Evolutionary conservation across 1,140 invertebrate species (phyloP).

Genomic region (Alviniconcha marisindica): DNA sequence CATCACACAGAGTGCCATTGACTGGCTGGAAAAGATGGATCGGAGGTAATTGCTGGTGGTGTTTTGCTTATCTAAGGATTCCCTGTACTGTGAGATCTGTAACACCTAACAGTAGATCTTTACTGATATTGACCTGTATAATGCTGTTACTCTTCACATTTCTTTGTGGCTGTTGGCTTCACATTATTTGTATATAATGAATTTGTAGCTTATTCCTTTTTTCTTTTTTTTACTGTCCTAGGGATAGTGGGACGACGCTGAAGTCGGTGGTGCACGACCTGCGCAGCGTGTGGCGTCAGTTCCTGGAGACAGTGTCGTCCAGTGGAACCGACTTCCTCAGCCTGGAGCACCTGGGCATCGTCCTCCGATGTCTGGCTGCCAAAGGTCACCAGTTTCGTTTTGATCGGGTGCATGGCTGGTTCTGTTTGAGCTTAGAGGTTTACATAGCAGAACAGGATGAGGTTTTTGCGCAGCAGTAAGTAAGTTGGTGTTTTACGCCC

Average conservation of each 20-base stretch:
- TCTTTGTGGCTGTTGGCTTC: too few species aligned
- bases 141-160: too few species aligned
- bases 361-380: slow-evolving; percentile 59
- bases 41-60: neutral
- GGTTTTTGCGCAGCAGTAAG: too few species aligned
- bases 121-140: neutral
- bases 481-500: too few species aligned
- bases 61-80: neutral
- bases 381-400: slow-evolving; percentile 40
- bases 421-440: neutral
- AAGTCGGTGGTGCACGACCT: slow-evolving; percentile 56
- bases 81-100: too few species aligned
- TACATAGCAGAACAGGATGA: too few species aligned
- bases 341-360: slow-evolving; percentile 69
- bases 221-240: neutral
- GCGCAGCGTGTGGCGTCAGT: slow-evolving; percentile 64
- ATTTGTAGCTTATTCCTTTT: too few species aligned
- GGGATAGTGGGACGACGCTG: slow-evolving; percentile 20
- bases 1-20: slow-evolving; percentile 19
- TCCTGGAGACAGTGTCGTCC: slow-evolving; percentile 60
- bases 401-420: neutral
- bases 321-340: slow-evolving; percentile 70
- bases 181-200: too few species aligned
- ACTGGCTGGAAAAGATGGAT: slow-evolving; percentile 16
- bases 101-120: too few species aligned